Evolutionary conservation across 2,113 vertebrate species (phyloP).

Genomic region (Steatornis caripensis): DNA sequence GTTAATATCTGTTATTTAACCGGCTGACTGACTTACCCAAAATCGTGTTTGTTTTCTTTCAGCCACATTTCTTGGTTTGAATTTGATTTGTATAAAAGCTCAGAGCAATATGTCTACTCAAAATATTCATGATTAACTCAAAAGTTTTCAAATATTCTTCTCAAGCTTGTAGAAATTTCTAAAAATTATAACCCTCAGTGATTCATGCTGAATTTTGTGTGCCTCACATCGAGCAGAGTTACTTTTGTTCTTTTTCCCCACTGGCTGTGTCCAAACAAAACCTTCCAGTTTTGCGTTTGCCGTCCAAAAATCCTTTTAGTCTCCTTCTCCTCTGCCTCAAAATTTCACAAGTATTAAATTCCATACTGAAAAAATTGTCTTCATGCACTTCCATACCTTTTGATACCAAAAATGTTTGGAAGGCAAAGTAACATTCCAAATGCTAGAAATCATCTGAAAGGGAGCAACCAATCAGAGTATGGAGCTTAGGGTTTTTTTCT

Average conservation of each 20-base stretch:
- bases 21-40: constrained; percentile 4
- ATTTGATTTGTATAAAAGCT: neutral
- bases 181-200: neutral
- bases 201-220: neutral
- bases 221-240: neutral
- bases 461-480: neutral
- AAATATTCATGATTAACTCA: neutral
- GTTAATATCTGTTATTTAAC: constrained; percentile 19
- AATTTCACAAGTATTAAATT: constrained; percentile 3
- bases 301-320: constrained; percentile 7
- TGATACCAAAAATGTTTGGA: neutral
- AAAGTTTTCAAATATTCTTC: constrained; percentile 6
- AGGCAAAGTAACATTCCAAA: neutral
- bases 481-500: neutral
- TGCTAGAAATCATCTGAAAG: neutral
- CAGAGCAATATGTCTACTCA: neutral
- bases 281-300: neutral
- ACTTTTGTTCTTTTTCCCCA: neutral
- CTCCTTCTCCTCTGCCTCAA: neutral
- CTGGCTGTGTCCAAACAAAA: neutral
- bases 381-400: neutral
- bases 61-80: neutral
- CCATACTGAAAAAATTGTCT: neutral
- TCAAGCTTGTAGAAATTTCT: neutral
- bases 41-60: neutral